Evolutionary conservation across 2,888 invertebrate species (phyloP), one percentile per base, ranked within the genome.

Genomic region (Eupelmus urozonus): DNA sequence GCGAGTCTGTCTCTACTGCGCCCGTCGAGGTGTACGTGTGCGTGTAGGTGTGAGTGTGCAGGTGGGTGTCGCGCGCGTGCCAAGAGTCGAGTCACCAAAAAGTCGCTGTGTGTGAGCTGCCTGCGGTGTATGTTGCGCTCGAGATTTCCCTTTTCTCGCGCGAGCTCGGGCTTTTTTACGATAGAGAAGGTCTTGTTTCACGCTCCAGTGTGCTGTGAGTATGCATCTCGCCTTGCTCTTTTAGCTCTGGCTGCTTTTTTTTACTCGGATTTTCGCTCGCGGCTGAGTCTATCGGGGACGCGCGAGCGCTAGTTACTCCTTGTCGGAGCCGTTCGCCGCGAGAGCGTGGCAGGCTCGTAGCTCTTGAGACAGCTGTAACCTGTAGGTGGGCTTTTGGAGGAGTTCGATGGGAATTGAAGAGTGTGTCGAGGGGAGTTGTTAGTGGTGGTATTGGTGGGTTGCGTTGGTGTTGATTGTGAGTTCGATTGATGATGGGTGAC

Each of bases 61-160:
- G 75, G 79, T 79, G 76, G 79, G 75, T 79, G 79, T 75, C 60
- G 71, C 27, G 72, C 75, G 70, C 70, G 72, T 69, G 79, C 72
- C 69, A 63, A 72, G 72, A 75, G 13, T n/a, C 16, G n/a, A 51
- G 59, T 53, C 59, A n/a, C n/a, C 63, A 55, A 73, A 63, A 63
- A 63, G 34, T 34, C 9, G 9, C 34, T 34, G 3, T 45, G 42
- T 73, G 42, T 49, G 53, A 40, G 3, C 55, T 63, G 7, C 27
- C 63, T 7, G n/a, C 42, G n/a, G 16, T 53, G 42, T 42, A 2
- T n/a, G n/a, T n/a, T n/a, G n/a, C n/a, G n/a, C 16, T 2, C 45
- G 34, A 1, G 1, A 49, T 51, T 55, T 55, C 16, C n/a, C 2
- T 51, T 34, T 72, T 23, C 20, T 42, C n/a, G n/a, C n/a, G n/a